Evolutionary conservation across 2,888 invertebrate species (phyloP).

Genomic region (Coelinius sp.): DNA sequence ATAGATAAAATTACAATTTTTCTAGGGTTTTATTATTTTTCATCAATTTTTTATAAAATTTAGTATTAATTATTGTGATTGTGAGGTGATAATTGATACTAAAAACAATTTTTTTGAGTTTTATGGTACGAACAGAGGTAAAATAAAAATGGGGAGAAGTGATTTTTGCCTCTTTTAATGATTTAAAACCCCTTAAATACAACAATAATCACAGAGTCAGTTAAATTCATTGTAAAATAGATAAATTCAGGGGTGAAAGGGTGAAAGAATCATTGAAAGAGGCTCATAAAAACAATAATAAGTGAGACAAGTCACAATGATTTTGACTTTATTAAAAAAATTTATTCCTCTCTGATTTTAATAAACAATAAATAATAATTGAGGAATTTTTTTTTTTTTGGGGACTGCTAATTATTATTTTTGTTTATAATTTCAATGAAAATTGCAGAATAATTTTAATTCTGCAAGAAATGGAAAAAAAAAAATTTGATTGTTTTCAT

Average conservation of each 20-base stretch:
- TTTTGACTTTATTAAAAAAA: neutral
- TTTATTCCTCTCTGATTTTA: neutral
- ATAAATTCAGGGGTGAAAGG: neutral
- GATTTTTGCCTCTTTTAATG: neutral
- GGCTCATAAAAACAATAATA: slow-evolving; percentile 8
- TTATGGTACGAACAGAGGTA: slow-evolving; percentile 17
- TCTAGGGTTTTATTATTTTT: neutral
- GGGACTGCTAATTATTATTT: neutral
- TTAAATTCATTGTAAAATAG: slow-evolving; percentile 11
- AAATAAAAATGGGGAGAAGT: neutral
- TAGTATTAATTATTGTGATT: neutral
- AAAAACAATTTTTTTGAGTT: neutral
- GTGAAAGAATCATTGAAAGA: neutral
- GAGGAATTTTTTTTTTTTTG: neutral
- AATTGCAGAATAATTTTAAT: neutral
- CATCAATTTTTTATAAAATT: neutral
- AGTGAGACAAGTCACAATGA: neutral
- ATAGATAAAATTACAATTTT: neutral
- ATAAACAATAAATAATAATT: neutral
- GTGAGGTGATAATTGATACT: neutral
- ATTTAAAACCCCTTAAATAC: neutral
- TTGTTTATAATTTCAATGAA: neutral
- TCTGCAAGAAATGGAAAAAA: neutral
- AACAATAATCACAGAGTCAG: neutral
- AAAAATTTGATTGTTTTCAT: neutral